Evolutionary conservation across 1,140 invertebrate genomes (phyloP).

Genomic region (Ptiloglossa arizonensis): DNA sequence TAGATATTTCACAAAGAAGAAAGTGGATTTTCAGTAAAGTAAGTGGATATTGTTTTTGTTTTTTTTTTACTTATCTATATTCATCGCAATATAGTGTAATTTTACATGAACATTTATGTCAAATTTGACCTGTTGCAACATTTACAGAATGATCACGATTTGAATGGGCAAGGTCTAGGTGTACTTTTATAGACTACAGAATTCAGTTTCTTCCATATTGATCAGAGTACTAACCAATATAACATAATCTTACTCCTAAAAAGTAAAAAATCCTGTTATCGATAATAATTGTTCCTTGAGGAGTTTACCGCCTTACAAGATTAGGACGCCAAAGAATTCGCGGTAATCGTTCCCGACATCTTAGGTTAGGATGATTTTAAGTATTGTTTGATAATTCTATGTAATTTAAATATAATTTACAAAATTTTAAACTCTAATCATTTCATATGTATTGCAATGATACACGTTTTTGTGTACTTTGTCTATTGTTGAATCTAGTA

Average conservation of each 20-base stretch:
- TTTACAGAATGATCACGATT: constrained; percentile 39
- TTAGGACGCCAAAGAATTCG: constrained; percentile 21
- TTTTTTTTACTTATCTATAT: not conserved
- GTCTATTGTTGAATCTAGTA: not conserved
- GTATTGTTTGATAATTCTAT: constrained; percentile 4
- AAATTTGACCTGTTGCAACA: constrained; percentile 16
- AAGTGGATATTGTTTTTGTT: constrained; percentile 38
- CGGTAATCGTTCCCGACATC: constrained; percentile 28
- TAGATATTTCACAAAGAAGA: constrained; percentile 45
- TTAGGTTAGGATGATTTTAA: constrained; percentile 59
- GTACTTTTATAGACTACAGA: constrained; percentile 56
- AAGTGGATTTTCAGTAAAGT: constrained; percentile 50
- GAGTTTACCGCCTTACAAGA: constrained; percentile 4
- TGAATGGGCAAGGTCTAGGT: constrained; percentile 43
- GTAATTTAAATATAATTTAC: not conserved
- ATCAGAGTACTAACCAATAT: constrained; percentile 33
- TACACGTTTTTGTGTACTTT: not conserved
- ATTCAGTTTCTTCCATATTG: constrained; percentile 64
- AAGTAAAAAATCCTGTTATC: not conserved
- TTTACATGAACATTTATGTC: not conserved
- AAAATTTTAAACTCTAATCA: constrained; percentile 5
- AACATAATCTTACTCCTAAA: constrained; percentile 10
- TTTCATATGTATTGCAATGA: not conserved
- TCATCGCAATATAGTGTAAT: not conserved
- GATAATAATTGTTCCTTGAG: constrained; percentile 12